Conservation (phyloP, 2,113 vertebrate species). For the Lontra canadensis region DNA sequence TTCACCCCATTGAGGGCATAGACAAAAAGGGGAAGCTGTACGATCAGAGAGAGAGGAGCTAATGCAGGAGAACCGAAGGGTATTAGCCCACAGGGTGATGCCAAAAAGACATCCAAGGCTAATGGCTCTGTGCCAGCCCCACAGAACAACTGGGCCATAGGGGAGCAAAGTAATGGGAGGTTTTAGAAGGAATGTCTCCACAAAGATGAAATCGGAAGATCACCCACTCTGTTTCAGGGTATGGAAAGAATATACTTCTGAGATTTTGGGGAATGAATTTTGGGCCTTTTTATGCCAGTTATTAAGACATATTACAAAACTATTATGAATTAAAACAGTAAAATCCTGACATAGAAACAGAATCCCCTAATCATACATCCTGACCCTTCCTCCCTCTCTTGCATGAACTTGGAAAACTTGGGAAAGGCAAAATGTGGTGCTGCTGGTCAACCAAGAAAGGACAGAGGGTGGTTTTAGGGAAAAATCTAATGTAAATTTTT, state of each 20-base stretch:
- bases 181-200: neutral
- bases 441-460: neutral
- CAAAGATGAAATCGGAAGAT: neutral
- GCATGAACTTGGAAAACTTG: no score
- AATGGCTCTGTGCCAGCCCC: fast-evolving
- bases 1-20: fast-evolving
- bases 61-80: neutral
- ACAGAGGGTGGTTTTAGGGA: neutral
- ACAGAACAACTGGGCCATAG: neutral
- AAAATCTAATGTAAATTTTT: no score
- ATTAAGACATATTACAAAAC: neutral
- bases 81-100: neutral
- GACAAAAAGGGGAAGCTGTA: neutral
- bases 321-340: neutral
- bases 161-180: neutral
- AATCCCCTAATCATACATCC: neutral
- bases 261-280: neutral
- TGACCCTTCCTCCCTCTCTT: neutral
- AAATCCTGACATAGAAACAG: neutral
- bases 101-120: neutral
- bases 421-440: fast-evolving
- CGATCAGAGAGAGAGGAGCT: neutral
- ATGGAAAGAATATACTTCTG: neutral
- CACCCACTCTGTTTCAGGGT: neutral
- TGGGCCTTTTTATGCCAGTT: neutral